These are phyloP conservation scores for Pitta sordida DNA, from an alignment of 2,113 vertebrate species.

Conservation along the genomic window DNA sequence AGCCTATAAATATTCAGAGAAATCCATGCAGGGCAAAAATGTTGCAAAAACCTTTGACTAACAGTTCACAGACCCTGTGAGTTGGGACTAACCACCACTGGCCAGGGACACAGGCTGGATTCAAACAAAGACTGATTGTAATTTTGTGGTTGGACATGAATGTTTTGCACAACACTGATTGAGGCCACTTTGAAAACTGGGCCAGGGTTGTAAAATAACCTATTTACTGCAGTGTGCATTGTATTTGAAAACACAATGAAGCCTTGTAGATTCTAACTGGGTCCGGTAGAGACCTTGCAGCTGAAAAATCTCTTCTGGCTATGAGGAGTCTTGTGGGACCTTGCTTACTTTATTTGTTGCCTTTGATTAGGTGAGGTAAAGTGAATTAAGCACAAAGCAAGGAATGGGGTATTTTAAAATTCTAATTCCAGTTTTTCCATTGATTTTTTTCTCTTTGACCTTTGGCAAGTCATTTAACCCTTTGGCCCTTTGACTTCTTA, in stretches of 20 bases:
- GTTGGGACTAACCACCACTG: not conserved
- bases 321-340: not conserved
- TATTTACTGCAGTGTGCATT: constrained; percentile 48
- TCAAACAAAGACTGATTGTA: constrained; percentile 53
- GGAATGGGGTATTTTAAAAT: not conserved
- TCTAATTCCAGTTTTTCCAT: not conserved
- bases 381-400: not conserved
- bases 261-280: constrained; percentile 3
- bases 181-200: constrained; percentile 60
- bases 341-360: constrained; percentile 7
- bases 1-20: constrained; percentile 63
- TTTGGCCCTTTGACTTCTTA: constrained; percentile 2
- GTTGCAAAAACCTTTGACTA: constrained; percentile 59
- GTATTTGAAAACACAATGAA: constrained; percentile 37
- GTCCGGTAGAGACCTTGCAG: not conserved
- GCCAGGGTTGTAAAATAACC: constrained; percentile 57
- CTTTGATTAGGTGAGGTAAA: not conserved
- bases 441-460: constrained; percentile 24
- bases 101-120: constrained; percentile 11
- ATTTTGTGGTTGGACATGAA: constrained; percentile 59
- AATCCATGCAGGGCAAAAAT: constrained; percentile 31
- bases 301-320: not conserved
- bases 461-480: constrained; percentile 4
- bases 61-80: constrained; percentile 9
- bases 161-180: constrained; percentile 57